These are phyloP conservation scores for Oncorhynchus nerka DNA, from an alignment of 2,113 vertebrate species.

Conservation along the genomic window DNA sequence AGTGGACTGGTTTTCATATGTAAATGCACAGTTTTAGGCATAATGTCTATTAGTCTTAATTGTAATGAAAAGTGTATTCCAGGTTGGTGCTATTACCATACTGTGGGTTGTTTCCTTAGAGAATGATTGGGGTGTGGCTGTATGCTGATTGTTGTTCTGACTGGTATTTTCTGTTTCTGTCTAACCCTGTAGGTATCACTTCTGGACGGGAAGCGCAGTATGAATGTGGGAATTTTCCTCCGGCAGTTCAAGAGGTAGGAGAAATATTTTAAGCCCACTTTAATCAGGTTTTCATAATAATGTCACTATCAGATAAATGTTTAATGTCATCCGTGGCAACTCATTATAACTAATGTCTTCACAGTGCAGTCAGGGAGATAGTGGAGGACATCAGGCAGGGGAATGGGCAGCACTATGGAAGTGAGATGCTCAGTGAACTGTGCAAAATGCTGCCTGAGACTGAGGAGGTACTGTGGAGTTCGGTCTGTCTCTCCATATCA, in stretches of 20 bases:
- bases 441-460: constrained; percentile 41
- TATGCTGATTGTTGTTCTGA: background rate
- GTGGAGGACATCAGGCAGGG: constrained; percentile 56
- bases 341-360: constrained; percentile 1
- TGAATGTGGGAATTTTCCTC: constrained; percentile 60
- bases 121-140: background rate
- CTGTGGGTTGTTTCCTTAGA: background rate
- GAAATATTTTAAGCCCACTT: background rate
- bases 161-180: background rate
- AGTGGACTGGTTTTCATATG: background rate
- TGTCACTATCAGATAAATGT: background rate
- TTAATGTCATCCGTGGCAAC: too few species aligned
- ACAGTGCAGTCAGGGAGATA: constrained; percentile 35
- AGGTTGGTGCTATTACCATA: background rate
- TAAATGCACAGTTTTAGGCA: background rate
- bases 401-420: constrained; percentile 23
- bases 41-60: background rate
- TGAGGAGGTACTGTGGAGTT: constrained; percentile 30
- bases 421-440: constrained; percentile 43
- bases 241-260: constrained; percentile 61
- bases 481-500: constrained; percentile 39
- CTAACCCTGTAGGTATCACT: constrained; percentile 34
- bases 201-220: constrained; percentile 43
- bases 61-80: background rate
- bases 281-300: background rate